Conservation (phyloP, 2,797 vertebrate genomes). For the Micropoecilia bifurca region DNA sequence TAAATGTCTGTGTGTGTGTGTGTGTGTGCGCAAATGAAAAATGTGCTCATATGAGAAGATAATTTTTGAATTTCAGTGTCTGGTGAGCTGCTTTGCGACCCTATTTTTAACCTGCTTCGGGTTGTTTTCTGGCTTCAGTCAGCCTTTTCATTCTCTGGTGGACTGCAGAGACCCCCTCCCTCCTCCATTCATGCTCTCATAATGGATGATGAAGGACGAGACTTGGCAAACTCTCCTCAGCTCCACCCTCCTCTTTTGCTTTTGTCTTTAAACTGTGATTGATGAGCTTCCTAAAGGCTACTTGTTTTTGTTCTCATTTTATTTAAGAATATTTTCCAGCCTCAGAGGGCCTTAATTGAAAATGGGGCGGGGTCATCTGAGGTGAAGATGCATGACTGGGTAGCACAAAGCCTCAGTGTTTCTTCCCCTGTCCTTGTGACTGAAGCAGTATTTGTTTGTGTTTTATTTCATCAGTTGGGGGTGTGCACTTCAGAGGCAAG, state of each 20-base stretch:
- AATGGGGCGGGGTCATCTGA: slow-evolving; percentile 44
- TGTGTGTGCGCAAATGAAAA: background rate
- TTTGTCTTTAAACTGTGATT: slow-evolving; percentile 81
- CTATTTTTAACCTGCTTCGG: slow-evolving; percentile 46
- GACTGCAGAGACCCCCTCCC: slow-evolving; percentile 57
- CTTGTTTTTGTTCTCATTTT: slow-evolving; percentile 63
- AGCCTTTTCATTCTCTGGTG: slow-evolving; percentile 53
- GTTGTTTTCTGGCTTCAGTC: slow-evolving; percentile 53
- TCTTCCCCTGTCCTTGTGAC: slow-evolving; percentile 41
- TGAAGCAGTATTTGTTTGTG: slow-evolving; percentile 29
- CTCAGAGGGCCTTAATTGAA: slow-evolving; percentile 70
- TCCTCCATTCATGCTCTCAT: slow-evolving; percentile 66
- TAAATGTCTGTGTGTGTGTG: too few relatives aligned
- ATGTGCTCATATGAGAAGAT: slow-evolving; percentile 22
- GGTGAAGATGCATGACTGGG: slow-evolving; percentile 56
- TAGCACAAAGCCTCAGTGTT: slow-evolving; percentile 30
- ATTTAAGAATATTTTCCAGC: slow-evolving; percentile 40
- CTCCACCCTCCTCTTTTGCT: slow-evolving; percentile 65
- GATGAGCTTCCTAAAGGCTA: slow-evolving; percentile 80
- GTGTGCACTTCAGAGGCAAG: slow-evolving; percentile 17
- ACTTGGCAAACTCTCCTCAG: slow-evolving; percentile 70
- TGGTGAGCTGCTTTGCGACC: slow-evolving; percentile 31
- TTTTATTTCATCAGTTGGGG: slow-evolving; percentile 36
- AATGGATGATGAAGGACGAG: slow-evolving; percentile 75
- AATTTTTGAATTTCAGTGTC: slow-evolving; percentile 25